phyloP scores from a whole-genome alignment of 2,888 invertebrate genomes.

The Salpingus planirostris region DNA sequence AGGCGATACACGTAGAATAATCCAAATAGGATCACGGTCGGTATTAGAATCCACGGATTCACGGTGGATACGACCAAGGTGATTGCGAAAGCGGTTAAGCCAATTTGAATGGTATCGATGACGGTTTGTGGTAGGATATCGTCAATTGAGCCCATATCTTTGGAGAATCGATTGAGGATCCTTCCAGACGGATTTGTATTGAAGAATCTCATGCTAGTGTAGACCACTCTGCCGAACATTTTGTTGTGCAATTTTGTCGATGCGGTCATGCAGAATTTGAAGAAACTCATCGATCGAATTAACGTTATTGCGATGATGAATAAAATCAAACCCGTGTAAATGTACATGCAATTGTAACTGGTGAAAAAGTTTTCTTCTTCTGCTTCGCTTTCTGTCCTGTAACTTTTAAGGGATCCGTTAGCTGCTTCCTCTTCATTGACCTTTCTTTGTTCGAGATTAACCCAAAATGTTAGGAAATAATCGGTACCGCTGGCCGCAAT shows the following conservation, averaged over 20 bases:
- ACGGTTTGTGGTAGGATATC: constrained; percentile 45
- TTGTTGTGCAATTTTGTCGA: constrained; percentile 49
- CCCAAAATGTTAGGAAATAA: constrained; percentile 68
- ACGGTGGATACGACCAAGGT: constrained; percentile 61
- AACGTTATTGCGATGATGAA: constrained; percentile 40
- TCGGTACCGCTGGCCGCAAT: constrained; percentile 64
- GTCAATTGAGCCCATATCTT: constrained; percentile 56
- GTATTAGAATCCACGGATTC: constrained; percentile 55
- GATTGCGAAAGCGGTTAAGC: constrained; percentile 57
- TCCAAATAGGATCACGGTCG: constrained; percentile 50
- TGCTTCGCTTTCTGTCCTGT: constrained; percentile 39
- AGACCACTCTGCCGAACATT: constrained; percentile 48
- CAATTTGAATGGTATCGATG: constrained; percentile 49
- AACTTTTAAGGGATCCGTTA: constrained; percentile 13
- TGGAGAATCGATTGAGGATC: constrained; percentile 63
- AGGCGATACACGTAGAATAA: constrained; percentile 54
- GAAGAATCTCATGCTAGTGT: constrained; percentile 60
- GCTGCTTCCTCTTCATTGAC: background rate
- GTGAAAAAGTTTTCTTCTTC: constrained; percentile 15
- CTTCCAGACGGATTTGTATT: constrained; percentile 56
- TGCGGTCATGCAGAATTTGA: constrained; percentile 44
- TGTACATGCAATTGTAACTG: constrained; percentile 33
- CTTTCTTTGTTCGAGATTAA: constrained; percentile 26
- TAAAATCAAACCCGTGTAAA: constrained; percentile 23
- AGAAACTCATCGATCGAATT: constrained; percentile 46